Base-by-base conservation (phyloP, 2,797 vertebrate species). In the Euthynnus affinis region DNA sequence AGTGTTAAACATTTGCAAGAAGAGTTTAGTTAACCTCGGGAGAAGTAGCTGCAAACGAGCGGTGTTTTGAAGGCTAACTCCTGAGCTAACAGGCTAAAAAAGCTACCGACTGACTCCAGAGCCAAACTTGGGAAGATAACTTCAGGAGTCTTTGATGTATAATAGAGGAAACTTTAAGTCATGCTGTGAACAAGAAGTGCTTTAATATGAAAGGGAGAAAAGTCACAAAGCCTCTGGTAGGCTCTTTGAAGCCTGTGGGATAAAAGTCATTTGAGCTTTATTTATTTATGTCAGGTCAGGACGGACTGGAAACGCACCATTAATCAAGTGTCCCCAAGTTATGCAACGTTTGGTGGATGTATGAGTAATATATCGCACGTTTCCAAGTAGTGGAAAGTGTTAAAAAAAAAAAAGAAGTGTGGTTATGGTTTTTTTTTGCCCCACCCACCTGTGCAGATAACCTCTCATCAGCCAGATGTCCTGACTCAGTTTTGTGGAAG, bases 1-100 rank as follows among this genome's bases (percentile, higher is more conserved):
- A 10, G 2, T 3, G 14, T 18, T 9, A 9, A 20, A n/a, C 17
- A 20, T 6, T 0, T 48, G 6, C 3, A 0, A 3, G 6, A 5
- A 6, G 15, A 73, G 56, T 23, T 12, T 25, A 29, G 17, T 65
- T 53, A 17, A 18, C 18, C 32, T 52, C 40, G 23, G 23, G 10
- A 8, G 20, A 14, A 40, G 15, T 8, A 6, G n/a, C 27, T 7
- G 17, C 22, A 25, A 56, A 17, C 32, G 34, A 61, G 55, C 27
- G 5, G 49, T 27, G 60, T 53, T 63, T 23, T 6, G 65, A 80
- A 60, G 71, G 88, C 87, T 89, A 90, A 87, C 68, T 66, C 22
- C 9, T 3, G n/a, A 61, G 89, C 90, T 89, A 88, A 25, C 51
- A n/a, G 15, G 87, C 89, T 90, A 82, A 84, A 5, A 82, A 84